phyloP scores from a whole-genome alignment of 2,888 invertebrate genomes.

The Aethes cnicana region DNA sequence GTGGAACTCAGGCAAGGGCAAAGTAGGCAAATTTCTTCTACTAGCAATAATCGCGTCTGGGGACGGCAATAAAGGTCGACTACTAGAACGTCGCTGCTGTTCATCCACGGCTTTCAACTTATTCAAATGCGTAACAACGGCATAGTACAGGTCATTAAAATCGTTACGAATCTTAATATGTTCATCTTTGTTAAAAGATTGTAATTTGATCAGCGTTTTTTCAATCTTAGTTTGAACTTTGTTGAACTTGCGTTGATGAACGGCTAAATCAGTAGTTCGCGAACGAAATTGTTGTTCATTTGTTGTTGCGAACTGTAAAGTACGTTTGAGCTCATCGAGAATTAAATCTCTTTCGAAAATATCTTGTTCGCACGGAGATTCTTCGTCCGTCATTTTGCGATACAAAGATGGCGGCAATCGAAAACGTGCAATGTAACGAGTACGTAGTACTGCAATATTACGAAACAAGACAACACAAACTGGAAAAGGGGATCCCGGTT shows the following conservation, averaged over 20 bases:
- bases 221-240: constrained; percentile 1
- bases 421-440: too few relatives aligned
- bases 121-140: neutral
- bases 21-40: neutral
- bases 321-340: neutral
- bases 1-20: neutral
- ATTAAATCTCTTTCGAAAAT: constrained; percentile 6
- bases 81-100: neutral
- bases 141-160: too few relatives aligned
- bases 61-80: too few relatives aligned
- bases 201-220: neutral
- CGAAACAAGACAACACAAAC: too few relatives aligned
- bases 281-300: constrained; percentile 4
- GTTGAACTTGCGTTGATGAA: constrained; percentile 1
- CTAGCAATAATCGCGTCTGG: too few relatives aligned
- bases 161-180: neutral
- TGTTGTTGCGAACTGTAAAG: neutral
- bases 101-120: neutral
- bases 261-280: too few relatives aligned
- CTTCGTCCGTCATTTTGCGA: neutral
- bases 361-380: neutral
- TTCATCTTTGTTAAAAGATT: neutral
- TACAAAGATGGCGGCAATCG: too few relatives aligned
- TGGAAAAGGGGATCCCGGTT: too few relatives aligned
- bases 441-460: too few relatives aligned